phyloP scores from a whole-genome alignment of 2,113 vertebrate genomes.

The Pica pica region DNA sequence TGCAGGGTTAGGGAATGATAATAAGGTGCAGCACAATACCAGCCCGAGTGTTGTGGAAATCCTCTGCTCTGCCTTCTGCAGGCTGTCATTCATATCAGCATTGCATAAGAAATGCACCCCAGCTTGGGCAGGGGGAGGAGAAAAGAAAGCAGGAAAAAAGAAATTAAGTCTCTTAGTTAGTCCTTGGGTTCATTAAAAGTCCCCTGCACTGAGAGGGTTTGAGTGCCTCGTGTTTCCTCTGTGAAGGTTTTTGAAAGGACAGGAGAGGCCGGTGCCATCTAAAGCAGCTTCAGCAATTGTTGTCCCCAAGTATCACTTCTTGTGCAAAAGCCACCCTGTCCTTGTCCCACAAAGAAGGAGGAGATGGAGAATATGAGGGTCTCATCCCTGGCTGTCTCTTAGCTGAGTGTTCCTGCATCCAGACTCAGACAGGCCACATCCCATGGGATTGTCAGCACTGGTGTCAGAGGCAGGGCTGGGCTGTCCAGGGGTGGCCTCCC shows the following conservation, averaged over 20 bases:
- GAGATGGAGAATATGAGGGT: background rate
- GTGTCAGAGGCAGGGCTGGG: background rate
- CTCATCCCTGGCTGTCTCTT: background rate
- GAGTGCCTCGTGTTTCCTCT: background rate
- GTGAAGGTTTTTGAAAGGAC: background rate
- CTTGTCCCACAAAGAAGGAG: background rate
- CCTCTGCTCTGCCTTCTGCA: slow-evolving; percentile 42
- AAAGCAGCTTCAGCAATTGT: background rate
- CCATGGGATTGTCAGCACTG: rapidly evolving
- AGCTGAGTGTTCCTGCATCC: background rate
- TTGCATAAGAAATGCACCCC: slow-evolving; percentile 20
- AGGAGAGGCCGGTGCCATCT: background rate
- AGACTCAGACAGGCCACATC: rapidly evolving
- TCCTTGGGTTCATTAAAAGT: slow-evolving; percentile 33
- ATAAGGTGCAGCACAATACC: slow-evolving; percentile 66
- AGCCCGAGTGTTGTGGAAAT: slow-evolving; percentile 50
- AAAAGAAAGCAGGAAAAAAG: slow-evolving; percentile 17
- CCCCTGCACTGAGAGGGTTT: background rate
- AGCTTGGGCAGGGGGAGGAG: background rate
- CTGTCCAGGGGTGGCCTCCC: background rate
- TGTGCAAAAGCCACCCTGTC: background rate
- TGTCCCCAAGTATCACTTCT: background rate
- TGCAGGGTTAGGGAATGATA: slow-evolving; percentile 74
- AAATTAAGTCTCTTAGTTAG: slow-evolving; percentile 40
- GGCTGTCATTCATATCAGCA: slow-evolving; percentile 31